These are phyloP conservation scores for Oligia strigilis DNA, from an alignment of 2,888 invertebrate genomes.

Conservation along the genomic window DNA sequence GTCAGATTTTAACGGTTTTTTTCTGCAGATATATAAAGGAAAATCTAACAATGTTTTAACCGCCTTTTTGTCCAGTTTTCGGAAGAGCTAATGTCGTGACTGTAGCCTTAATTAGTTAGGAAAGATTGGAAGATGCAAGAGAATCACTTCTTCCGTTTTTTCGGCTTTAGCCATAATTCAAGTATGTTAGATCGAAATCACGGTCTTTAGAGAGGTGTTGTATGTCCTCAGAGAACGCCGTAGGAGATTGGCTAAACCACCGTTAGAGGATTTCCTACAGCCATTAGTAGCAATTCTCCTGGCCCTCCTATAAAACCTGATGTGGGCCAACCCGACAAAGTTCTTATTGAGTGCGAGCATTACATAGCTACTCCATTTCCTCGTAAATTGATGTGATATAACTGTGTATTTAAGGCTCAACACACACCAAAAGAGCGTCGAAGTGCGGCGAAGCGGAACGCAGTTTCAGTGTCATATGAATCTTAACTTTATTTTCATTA, in stretches of 20 bases:
- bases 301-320: not conserved
- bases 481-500: too few species aligned
- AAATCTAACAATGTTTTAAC: not conserved
- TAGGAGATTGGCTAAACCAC: too few species aligned
- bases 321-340: too few species aligned
- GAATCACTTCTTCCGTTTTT: not conserved
- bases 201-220: not conserved
- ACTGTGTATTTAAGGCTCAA: not conserved
- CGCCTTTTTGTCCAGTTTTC: not conserved
- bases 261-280: accelerated
- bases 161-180: not conserved
- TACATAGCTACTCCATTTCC: not conserved
- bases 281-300: not conserved
- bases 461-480: too few species aligned
- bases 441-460: too few species aligned
- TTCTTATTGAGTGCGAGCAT: too few species aligned
- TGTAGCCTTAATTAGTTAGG: not conserved
- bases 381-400: not conserved
- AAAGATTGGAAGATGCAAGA: not conserved
- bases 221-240: not conserved
- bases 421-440: too few species aligned
- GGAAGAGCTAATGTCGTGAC: not conserved
- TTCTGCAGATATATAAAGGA: constrained; percentile 5
- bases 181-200: not conserved
- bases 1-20: constrained; percentile 27